These are phyloP conservation scores for Chanos chanos DNA, from an alignment of 2,797 vertebrate species.

Conservation along the genomic window DNA sequence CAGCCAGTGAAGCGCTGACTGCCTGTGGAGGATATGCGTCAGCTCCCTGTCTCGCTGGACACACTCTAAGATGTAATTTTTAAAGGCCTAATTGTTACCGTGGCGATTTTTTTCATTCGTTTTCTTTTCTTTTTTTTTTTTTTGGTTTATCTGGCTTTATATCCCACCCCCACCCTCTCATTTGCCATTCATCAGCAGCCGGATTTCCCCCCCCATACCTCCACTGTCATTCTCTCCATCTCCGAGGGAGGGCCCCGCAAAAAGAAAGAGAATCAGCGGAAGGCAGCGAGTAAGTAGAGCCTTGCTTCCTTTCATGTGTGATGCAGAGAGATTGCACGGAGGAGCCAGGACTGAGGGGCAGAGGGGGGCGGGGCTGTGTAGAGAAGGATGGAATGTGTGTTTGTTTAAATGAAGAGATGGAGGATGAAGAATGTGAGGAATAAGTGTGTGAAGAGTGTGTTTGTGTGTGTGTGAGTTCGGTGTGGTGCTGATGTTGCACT, in stretches of 20 bases:
- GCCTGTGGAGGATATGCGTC: slow-evolving; percentile 62
- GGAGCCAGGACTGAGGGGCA: slow-evolving; percentile 15
- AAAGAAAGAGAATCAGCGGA: slow-evolving; percentile 44
- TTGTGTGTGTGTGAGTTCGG: slow-evolving; percentile 63
- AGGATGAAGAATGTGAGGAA: slow-evolving; percentile 42
- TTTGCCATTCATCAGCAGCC: slow-evolving; percentile 17
- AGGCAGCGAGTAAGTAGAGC: slow-evolving; percentile 70
- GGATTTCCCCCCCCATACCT: slow-evolving; percentile 49
- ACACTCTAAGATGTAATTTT: slow-evolving; percentile 56
- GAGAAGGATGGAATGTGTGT: slow-evolving; percentile 64
- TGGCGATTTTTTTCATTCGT: slow-evolving; percentile 47
- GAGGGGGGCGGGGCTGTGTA: slow-evolving; percentile 57
- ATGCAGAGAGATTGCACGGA: neutral
- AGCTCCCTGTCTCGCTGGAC: slow-evolving; percentile 54
- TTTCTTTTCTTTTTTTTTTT: slow-evolving; percentile 34
- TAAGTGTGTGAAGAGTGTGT: no score
- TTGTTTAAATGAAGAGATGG: slow-evolving; percentile 48
- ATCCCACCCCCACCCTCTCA: slow-evolving; percentile 18
- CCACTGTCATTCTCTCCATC: slow-evolving; percentile 46
- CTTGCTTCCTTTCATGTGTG: slow-evolving; percentile 34
- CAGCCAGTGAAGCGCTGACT: slow-evolving; percentile 58
- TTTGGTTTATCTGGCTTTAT: slow-evolving; percentile 24
- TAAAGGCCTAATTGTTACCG: slow-evolving; percentile 52
- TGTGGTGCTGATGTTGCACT: neutral
- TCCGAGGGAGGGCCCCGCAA: slow-evolving; percentile 43